Evolutionary conservation across 2,113 vertebrate genomes (phyloP).

Genomic region (Crotalus horridus): DNA sequence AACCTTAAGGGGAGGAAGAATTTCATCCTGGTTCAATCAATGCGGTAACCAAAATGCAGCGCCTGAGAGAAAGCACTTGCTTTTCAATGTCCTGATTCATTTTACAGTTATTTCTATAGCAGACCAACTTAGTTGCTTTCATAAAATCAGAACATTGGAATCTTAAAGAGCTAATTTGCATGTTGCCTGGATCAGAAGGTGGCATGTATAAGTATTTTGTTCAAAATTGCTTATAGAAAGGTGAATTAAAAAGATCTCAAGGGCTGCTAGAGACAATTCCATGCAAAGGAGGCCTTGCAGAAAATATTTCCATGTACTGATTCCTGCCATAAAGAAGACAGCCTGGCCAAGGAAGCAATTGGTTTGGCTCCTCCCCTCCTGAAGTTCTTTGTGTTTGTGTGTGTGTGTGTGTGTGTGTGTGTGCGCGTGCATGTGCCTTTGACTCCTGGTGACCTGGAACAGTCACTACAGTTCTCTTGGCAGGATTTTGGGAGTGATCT

Average conservation of each 20-base stretch:
- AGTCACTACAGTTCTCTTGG: neutral
- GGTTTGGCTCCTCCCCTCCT: neutral
- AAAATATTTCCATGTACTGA: neutral
- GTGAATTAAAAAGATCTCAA: neutral
- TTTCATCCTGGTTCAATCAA: neutral
- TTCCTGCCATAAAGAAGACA: neutral
- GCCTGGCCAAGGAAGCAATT: neutral
- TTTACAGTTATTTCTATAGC: neutral
- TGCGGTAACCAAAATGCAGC: neutral
- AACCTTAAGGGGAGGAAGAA: constrained; percentile 21
- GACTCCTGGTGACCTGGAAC: neutral
- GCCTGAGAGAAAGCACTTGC: neutral
- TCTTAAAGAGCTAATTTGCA: neutral
- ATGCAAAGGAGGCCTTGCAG: neutral
- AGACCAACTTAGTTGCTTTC: neutral
- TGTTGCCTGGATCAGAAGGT: neutral
- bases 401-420: neutral
- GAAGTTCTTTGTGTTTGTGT: neutral
- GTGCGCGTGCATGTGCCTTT: neutral
- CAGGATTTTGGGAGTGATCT: neutral
- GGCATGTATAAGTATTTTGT: neutral
- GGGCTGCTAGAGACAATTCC: neutral
- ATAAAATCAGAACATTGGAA: neutral
- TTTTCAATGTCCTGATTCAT: neutral
- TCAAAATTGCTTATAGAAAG: neutral